Percentiles rank a stretch among this genome's conserved stretches.
These are phyloP conservation scores for Lasioglossum morio DNA, from an alignment of 2,888 invertebrate genomes.

Conservation along the genomic window DNA sequence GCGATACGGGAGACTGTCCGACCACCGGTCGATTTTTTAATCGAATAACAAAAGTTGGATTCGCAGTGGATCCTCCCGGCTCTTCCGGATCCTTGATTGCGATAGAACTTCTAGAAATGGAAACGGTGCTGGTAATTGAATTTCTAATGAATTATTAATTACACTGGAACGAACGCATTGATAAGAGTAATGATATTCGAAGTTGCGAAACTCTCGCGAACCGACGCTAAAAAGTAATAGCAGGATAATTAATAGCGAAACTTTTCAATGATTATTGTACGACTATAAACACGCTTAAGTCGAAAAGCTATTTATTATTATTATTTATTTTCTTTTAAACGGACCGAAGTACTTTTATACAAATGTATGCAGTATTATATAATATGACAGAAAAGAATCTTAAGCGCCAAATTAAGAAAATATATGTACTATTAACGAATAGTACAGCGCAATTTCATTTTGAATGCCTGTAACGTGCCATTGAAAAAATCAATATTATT, in stretches of 20 bases:
- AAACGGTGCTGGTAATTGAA: not conserved
- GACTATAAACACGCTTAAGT: not conserved
- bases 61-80: not conserved
- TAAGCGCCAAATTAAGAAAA: too few species aligned
- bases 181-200: slow-evolving; percentile 1
- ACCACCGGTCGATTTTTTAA: not conserved
- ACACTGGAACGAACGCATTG: not conserved
- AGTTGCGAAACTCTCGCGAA: not conserved
- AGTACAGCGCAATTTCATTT: too few species aligned
- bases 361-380: too few species aligned
- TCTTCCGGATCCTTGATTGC: not conserved
- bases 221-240: not conserved
- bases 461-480: too few species aligned
- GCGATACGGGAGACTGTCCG: not conserved
- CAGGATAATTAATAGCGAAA: not conserved
- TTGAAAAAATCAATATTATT: too few species aligned
- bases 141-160: slow-evolving; percentile 15
- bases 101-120: not conserved
- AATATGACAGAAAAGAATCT: too few species aligned
- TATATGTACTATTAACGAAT: too few species aligned
- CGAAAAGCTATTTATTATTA: too few species aligned
- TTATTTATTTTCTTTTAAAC: too few species aligned
- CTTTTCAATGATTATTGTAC: not conserved
- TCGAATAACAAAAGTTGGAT: not conserved
- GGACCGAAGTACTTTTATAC: too few species aligned